Evolutionary conservation across 2,797 vertebrate genomes (phyloP), one percentile per base, ranked within the genome.

Genomic region (Leptodactylus fallax): DNA sequence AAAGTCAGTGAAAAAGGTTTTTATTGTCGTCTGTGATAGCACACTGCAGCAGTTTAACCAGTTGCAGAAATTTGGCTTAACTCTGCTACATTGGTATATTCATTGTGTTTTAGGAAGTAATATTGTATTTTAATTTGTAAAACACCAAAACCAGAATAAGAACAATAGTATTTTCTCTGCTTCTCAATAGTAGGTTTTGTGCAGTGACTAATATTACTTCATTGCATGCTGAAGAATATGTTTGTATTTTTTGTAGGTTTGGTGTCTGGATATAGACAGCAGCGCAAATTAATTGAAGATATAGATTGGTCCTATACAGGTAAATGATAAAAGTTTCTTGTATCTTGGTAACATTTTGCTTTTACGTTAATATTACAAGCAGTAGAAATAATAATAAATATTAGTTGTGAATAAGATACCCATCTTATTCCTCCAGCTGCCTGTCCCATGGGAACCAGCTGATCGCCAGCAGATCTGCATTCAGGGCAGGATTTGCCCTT

Each of bases 221-320:
- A 17, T 9, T n/a, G 4, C 21, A n/a, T 51, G 36, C 45, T 76
- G 3, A 76, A 51, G 3, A 51, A 12, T 21, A 12, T 21, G 19
- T 47, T 87, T 86, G 77, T 91, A 90, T 55, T 91, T 92, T 63
- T 95, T 97, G 88, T 91, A 94, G 97, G 96, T 91, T 90, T 94
- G 90, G 91, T 93, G 78, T 93, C 94, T 78, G 96, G 96, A 91
- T 99, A 97, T 90, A 96, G 97, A 94, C 97, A 96, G 61, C 98
- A 98, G 83, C 94, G 97, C 89, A 99, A 97, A 93, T 94, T 98
- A 93, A 94, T 95, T 81, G 97, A 99, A 91, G 97, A 97, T 88
- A 96, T 99, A 76, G 98, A 99, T 90, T 99, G 98, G 98, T 99
- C 98, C 0, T 99, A 99, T 0, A 95, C 96, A 93, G 98, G 98